Percentiles rank a stretch among this genome's conserved stretches.
These are phyloP conservation scores for Pandemis heparana DNA, from an alignment of 2,888 invertebrate species.

Conservation along the genomic window DNA sequence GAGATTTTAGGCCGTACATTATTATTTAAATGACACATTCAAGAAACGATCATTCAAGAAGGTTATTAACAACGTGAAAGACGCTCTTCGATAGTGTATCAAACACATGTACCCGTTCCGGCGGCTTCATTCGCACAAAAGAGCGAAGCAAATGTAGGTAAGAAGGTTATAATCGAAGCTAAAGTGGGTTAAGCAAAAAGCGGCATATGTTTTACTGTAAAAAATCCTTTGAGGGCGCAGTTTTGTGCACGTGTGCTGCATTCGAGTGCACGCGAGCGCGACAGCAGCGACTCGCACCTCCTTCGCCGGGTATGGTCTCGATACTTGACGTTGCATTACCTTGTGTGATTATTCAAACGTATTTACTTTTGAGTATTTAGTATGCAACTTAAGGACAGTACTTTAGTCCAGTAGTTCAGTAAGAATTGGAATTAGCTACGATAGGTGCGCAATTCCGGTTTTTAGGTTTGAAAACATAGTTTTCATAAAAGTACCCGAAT, in stretches of 20 bases:
- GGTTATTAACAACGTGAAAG: conserved; percentile 12
- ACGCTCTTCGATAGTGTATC: conserved; percentile 43
- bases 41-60: not conserved
- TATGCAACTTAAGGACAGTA: too few relatives aligned
- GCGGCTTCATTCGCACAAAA: conserved; percentile 73
- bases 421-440: too few relatives aligned
- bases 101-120: conserved; percentile 57
- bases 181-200: conserved; percentile 86
- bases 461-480: too few relatives aligned
- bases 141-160: conserved; percentile 83
- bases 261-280: conserved; percentile 59
- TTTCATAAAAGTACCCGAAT: too few relatives aligned
- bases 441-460: too few relatives aligned
- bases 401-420: too few relatives aligned
- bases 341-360: not conserved
- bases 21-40: not conserved
- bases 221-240: conserved; percentile 78
- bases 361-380: too few relatives aligned
- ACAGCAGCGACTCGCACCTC: conserved; percentile 30
- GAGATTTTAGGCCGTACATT: too few relatives aligned
- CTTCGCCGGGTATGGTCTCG: not conserved
- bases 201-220: conserved; percentile 84
- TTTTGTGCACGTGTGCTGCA: conserved; percentile 80
- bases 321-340: not conserved
- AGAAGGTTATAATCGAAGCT: conserved; percentile 84